Evolutionary conservation across 2,888 invertebrate species (phyloP).

Genomic region (Agonum fuliginosum): DNA sequence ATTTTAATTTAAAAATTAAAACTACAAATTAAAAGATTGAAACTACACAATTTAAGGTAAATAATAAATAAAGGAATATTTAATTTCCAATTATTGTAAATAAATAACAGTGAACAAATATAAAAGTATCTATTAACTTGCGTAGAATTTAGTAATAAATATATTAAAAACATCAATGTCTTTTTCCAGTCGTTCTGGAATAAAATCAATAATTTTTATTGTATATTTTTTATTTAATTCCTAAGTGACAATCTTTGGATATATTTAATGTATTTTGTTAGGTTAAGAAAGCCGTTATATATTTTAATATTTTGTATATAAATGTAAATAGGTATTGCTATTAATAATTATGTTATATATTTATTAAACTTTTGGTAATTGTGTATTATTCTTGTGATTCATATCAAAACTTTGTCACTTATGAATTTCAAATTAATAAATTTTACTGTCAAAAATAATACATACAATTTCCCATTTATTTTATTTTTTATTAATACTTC

Average conservation of each 20-base stretch:
- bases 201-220: background rate
- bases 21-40: too few relatives aligned
- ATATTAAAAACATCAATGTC: too few relatives aligned
- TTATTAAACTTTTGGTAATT: background rate
- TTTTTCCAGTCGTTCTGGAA: background rate
- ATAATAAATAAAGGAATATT: too few relatives aligned
- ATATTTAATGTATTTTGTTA: background rate
- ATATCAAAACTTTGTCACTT: conserved; percentile 25
- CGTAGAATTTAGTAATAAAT: too few relatives aligned
- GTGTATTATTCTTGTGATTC: background rate
- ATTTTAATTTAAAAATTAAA: too few relatives aligned
- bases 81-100: too few relatives aligned
- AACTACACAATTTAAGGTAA: too few relatives aligned
- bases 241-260: background rate
- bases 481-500: too few relatives aligned
- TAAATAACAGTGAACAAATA: too few relatives aligned
- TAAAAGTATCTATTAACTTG: too few relatives aligned
- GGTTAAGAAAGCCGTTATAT: background rate
- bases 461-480: too few relatives aligned
- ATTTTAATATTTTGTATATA: background rate
- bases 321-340: background rate
- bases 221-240: background rate
- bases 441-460: conserved; percentile 1
- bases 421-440: conserved; percentile 20
- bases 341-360: background rate